phyloP scores from a whole-genome alignment of 2,797 vertebrate species.

The Paratrypauchen microcephalus region DNA sequence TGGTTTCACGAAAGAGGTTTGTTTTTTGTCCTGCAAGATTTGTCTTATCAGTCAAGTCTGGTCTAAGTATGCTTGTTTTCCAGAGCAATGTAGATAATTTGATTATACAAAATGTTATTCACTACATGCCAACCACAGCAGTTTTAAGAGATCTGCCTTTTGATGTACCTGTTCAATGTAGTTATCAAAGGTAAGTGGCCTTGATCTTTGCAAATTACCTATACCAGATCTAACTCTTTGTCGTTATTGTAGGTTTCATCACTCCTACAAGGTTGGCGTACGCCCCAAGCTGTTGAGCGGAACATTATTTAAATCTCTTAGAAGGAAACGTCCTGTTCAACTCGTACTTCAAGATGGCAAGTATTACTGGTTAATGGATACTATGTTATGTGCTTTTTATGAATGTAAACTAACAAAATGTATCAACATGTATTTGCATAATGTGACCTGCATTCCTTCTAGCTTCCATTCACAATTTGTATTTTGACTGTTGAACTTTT shows the following conservation, averaged over 20 bases:
- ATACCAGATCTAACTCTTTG: neutral
- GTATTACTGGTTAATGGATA: neutral
- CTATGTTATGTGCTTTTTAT: neutral
- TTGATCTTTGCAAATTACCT: neutral
- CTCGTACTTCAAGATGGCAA: conserved; percentile 65
- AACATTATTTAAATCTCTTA: conserved; percentile 45
- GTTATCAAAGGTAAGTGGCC: conserved; percentile 58
- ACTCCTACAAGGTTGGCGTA: conserved; percentile 60
- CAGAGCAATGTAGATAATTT: conserved; percentile 49
- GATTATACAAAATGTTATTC: conserved; percentile 25
- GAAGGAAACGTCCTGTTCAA: neutral
- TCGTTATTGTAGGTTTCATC: conserved; percentile 50
- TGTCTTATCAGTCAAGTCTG: neutral
- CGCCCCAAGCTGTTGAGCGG: conserved; percentile 35
- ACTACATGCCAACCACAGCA: conserved; percentile 34
- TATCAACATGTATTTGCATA: too few relatives aligned
- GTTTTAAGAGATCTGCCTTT: conserved; percentile 63
- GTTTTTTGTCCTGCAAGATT: neutral
- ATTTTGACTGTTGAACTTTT: neutral
- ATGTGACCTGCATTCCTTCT: neutral
- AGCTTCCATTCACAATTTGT: neutral
- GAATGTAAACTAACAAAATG: neutral
- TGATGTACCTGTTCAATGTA: conserved; percentile 54
- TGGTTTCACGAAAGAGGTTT: conserved; percentile 53
- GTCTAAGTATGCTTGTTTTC: conserved; percentile 17